A percentile compares a stretch with the other conserved stretches of the same genome.
Evolutionary conservation across 2,113 vertebrate species (phyloP).

Genomic region (Ellobius talpinus): DNA sequence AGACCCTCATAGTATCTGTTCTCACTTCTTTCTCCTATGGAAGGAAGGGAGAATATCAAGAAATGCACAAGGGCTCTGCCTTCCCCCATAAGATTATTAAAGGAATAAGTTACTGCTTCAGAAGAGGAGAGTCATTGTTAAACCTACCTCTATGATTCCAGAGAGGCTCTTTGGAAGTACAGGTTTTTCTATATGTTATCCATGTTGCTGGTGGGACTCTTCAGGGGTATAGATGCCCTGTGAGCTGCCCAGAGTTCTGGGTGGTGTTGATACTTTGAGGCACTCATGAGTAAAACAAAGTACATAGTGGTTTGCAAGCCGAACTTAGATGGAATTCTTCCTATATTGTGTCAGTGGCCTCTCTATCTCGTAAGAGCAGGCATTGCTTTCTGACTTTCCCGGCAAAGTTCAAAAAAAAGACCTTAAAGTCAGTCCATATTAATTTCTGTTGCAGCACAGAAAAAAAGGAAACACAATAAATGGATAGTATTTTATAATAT

Average conservation of each 20-base stretch:
- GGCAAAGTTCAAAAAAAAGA: not conserved
- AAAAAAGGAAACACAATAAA: not conserved
- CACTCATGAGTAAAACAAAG: no score
- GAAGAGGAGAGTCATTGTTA: not conserved
- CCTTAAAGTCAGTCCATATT: not conserved
- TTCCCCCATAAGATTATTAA: not conserved
- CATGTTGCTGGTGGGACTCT: not conserved
- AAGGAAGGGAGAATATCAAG: no score
- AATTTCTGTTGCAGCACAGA: not conserved
- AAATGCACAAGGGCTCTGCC: not conserved
- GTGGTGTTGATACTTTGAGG: not conserved
- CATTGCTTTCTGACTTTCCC: not conserved
- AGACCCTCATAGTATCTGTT: fast-evolving
- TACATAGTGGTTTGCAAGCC: not conserved
- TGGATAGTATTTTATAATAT: not conserved
- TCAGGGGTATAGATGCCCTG: no score
- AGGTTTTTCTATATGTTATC: not conserved
- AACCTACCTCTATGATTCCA: no score
- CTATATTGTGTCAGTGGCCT: no score
- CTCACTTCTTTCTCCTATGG: no score
- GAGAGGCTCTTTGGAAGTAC: not conserved
- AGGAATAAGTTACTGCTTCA: not conserved
- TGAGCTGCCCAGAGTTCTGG: no score
- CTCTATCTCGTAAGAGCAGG: not conserved
- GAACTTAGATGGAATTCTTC: not conserved